Conservation (phyloP, 2,888 invertebrate species). For the Tetanocera ferruginea region DNA sequence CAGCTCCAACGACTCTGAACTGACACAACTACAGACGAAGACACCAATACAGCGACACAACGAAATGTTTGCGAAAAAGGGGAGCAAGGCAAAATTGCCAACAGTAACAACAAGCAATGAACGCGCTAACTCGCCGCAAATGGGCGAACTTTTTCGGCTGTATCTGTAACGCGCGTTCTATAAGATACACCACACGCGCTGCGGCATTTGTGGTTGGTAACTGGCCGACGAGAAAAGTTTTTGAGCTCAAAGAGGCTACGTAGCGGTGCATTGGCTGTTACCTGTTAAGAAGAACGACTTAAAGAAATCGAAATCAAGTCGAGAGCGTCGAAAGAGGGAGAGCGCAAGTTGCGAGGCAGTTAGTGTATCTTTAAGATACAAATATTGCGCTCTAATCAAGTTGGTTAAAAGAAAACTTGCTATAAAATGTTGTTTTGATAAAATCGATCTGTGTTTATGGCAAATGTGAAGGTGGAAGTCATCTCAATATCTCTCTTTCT, state of each 20-base stretch:
- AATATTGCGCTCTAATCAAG: not conserved
- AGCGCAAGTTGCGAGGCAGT: not conserved
- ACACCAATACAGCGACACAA: not conserved
- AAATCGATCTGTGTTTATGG: not conserved
- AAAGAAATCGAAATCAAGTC: not conserved
- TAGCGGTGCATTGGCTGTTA: not conserved
- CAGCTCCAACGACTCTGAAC: slow-evolving; percentile 9
- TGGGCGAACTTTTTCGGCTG: not conserved
- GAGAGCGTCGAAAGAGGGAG: not conserved
- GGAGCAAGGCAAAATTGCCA: slow-evolving; percentile 26
- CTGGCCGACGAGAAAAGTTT: slow-evolving; percentile 21
- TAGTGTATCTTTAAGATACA: not conserved
- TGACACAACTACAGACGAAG: not conserved
- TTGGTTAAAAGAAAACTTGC: not conserved
- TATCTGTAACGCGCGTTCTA: slow-evolving; percentile 19
- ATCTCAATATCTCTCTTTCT: not conserved
- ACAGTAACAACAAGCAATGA: not conserved
- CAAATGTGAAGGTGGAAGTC: not conserved
- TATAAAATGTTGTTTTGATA: slow-evolving; percentile 1
- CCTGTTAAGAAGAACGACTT: slow-evolving; percentile 18
- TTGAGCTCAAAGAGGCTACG: not conserved
- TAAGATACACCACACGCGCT: slow-evolving; percentile 21
- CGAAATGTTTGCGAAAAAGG: slow-evolving; percentile 23
- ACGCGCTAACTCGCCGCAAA: slow-evolving; percentile 6
- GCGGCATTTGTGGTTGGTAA: slow-evolving; percentile 23